Evolutionary conservation across 1,140 invertebrate species (phyloP).

Genomic region (Pachypsylla venusta): DNA sequence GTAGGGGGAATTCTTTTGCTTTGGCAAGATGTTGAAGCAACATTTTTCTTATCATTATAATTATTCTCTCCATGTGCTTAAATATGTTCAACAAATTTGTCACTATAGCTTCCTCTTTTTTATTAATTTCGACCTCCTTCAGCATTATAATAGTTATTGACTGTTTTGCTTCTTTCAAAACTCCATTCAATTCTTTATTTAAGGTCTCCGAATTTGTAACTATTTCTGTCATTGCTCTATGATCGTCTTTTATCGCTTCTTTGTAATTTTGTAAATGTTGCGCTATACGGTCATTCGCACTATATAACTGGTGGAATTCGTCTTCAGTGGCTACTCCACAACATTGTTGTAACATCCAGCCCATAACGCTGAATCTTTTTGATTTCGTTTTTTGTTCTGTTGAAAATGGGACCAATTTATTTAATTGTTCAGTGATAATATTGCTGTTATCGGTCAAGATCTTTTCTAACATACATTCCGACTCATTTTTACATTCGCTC

Average conservation of each 20-base stretch:
- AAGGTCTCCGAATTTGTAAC: neutral
- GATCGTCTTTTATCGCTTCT: neutral
- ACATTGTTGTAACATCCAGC: neutral
- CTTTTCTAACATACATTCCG: neutral
- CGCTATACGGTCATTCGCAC: neutral
- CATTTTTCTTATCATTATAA: neutral
- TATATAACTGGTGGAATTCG: neutral
- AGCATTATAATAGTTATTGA: neutral
- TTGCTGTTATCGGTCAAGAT: neutral
- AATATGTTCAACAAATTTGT: neutral
- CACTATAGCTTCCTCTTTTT: neutral
- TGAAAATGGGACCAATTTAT: neutral
- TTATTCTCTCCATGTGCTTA: neutral
- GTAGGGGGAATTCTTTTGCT: neutral
- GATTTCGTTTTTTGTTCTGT: neutral
- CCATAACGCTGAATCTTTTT: neutral
- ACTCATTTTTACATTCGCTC: neutral
- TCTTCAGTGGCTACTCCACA: neutral
- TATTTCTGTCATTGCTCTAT: neutral
- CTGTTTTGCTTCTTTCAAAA: neutral
- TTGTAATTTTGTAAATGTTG: neutral
- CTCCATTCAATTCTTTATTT: neutral
- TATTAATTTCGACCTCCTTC: neutral
- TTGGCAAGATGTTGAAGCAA: neutral
- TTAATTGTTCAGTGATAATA: neutral